Conservation (phyloP, 2,113 vertebrate genomes). For the Mus spicilegus region DNA sequence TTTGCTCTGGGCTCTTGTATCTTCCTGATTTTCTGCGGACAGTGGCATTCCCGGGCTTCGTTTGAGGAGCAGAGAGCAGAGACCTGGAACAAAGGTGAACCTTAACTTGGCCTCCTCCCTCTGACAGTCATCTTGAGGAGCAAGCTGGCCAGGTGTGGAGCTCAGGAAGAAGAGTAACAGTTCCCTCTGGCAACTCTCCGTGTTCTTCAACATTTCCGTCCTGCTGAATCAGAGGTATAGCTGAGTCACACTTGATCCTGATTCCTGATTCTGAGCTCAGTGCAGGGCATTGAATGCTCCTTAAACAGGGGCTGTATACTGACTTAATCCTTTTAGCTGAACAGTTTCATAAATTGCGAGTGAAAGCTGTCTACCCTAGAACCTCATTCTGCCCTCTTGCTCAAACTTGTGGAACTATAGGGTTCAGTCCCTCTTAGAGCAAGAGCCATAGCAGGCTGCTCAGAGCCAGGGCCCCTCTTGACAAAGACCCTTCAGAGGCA, state of each 20-base stretch:
- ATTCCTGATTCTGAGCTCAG: slow-evolving; percentile 16
- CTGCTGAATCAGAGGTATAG: slow-evolving; percentile 48
- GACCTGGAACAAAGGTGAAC: not conserved
- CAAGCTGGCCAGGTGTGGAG: not conserved
- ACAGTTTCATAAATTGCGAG: not conserved
- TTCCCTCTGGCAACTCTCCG: slow-evolving; percentile 4
- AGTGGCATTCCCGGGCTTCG: not conserved
- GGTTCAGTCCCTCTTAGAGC: not conserved
- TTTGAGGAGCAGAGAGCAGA: slow-evolving; percentile 12
- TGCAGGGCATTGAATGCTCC: not conserved
- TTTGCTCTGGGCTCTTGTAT: not conserved
- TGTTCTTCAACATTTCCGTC: not conserved
- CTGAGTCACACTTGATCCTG: not conserved
- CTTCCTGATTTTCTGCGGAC: not conserved
- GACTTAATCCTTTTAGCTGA: not conserved
- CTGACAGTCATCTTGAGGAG: not conserved
- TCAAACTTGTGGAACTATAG: too few species aligned
- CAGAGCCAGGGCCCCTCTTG: not conserved
- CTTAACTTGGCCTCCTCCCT: not conserved
- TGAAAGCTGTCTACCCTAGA: not conserved
- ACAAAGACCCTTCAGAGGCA: not conserved
- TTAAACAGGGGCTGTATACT: not conserved
- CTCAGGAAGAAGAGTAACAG: not conserved
- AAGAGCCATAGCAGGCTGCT: not conserved
- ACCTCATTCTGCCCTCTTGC: not conserved